phyloP scores from a whole-genome alignment of 2,113 vertebrate species.

The Semnornis frantzii region DNA sequence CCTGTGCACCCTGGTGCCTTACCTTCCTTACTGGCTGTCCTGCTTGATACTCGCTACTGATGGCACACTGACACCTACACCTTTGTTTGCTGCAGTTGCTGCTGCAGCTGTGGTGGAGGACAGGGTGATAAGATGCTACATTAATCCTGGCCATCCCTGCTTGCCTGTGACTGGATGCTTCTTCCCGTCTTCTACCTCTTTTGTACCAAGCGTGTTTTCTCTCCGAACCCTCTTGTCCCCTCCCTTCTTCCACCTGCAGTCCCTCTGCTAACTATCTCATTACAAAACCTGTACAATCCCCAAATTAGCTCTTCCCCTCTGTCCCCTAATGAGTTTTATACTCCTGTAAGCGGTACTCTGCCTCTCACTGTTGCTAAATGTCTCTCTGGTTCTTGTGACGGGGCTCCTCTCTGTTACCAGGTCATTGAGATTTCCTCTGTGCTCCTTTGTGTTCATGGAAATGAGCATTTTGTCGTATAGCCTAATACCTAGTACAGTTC shows the following conservation, averaged over 20 bases:
- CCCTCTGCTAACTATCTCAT: neutral
- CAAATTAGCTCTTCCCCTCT: neutral
- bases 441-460: neutral
- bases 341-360: accelerated
- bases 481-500: neutral
- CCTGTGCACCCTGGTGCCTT: neutral
- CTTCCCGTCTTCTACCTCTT: neutral
- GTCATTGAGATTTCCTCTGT: neutral
- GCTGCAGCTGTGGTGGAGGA: neutral
- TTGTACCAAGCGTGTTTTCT: neutral
- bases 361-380: no score
- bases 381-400: neutral
- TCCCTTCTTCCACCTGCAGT: neutral
- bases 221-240: neutral
- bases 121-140: neutral
- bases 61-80: accelerated
- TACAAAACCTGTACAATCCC: neutral
- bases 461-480: neutral
- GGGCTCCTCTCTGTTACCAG: neutral
- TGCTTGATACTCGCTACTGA: neutral
- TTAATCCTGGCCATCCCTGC: neutral
- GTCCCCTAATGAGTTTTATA: accelerated
- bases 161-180: accelerated
- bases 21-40: neutral
- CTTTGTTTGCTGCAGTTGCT: neutral